phyloP scores from a whole-genome alignment of 2,888 invertebrate genomes.

The Platynereis dumerilii region DNA sequence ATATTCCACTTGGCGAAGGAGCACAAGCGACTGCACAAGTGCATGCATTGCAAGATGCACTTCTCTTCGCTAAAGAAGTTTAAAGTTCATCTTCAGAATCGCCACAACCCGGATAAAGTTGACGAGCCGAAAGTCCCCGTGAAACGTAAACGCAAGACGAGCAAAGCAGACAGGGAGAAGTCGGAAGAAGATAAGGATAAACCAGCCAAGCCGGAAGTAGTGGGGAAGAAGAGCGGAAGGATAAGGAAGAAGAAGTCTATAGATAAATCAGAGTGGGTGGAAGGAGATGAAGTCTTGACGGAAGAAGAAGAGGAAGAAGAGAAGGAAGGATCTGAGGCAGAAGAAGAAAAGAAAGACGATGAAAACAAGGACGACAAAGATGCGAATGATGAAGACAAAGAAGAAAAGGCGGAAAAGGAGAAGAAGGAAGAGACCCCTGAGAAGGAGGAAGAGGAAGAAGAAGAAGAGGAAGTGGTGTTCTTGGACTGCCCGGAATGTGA shows the following conservation, averaged over 20 bases:
- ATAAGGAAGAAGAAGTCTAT: neutral
- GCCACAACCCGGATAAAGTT: neutral
- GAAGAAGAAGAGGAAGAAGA: neutral
- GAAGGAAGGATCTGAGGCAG: neutral
- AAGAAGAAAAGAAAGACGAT: neutral
- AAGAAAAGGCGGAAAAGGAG: neutral
- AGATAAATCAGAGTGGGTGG: neutral
- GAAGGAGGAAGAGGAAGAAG: conserved; percentile 9
- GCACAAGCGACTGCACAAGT: conserved; percentile 12
- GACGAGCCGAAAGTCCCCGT: no score
- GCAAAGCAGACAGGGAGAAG: neutral
- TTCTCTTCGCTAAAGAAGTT: neutral
- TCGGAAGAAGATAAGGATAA: neutral
- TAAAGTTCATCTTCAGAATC: neutral
- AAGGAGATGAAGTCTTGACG: neutral
- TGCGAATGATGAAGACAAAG: neutral
- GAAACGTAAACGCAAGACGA: neutral
- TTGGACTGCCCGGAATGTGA: conserved; percentile 30
- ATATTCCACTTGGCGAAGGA: conserved; percentile 29
- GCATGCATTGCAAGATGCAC: conserved; percentile 10
- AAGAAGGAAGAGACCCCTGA: conserved; percentile 13
- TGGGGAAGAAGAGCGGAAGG: neutral
- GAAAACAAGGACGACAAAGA: neutral
- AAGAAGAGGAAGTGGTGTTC: conserved; percentile 5
- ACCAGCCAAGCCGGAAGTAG: neutral